Conservation (phyloP, 2,797 vertebrate genomes). For the Chelmon rostratus region DNA sequence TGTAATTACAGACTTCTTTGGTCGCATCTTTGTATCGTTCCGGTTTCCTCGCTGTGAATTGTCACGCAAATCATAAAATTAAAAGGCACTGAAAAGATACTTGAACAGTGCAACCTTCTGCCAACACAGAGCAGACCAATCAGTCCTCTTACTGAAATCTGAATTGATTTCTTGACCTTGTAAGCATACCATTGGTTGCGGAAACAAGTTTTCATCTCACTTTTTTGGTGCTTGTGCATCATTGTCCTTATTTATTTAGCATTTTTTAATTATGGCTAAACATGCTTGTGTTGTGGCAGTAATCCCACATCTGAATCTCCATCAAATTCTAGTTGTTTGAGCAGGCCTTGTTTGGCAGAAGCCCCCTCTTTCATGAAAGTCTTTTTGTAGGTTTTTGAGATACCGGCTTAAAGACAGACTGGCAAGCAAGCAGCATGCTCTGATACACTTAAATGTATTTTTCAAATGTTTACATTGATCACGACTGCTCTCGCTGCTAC, state of each 20-base stretch:
- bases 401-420: conserved; percentile 10
- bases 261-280: conserved; percentile 14
- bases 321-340: conserved; percentile 22
- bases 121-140: conserved; percentile 11
- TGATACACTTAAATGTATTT: conserved; percentile 8
- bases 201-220: neutral
- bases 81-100: conserved; percentile 11
- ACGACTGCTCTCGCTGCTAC: conserved; percentile 17
- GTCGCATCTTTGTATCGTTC: conserved; percentile 16
- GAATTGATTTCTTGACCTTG: conserved; percentile 11
- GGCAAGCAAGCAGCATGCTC: neutral
- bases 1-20: conserved; percentile 29
- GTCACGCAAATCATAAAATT: conserved; percentile 28
- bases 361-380: conserved; percentile 17
- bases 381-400: conserved; percentile 15
- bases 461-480: conserved; percentile 32
- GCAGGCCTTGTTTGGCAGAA: conserved; percentile 24
- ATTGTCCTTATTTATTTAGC: neutral
- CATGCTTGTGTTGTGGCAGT: conserved; percentile 11
- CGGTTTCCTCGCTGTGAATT: conserved; percentile 7
- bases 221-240: neutral
- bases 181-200: neutral
- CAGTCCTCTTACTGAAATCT: neutral
- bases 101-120: neutral
- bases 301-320: conserved; percentile 34